Base-by-base conservation (phyloP, 2,888 invertebrate genomes). In the Cheilosia grossa region DNA sequence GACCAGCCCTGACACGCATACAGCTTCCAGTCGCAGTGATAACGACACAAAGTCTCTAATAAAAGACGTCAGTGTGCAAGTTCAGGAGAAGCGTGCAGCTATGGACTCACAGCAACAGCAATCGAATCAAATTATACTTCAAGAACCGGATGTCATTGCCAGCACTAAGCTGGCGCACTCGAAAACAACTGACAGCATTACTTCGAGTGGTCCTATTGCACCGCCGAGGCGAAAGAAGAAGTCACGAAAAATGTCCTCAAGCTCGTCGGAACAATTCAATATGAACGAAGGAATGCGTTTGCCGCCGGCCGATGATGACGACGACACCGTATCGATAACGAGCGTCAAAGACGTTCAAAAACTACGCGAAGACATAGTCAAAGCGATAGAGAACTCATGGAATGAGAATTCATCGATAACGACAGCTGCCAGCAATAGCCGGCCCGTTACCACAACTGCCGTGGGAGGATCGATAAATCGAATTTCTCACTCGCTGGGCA, bases 81-180 rank as follows among this genome's bases (percentile, higher is more conserved):
- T 63, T 4, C 81, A 85, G 42, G 85, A 81, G 0, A 85, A 67
- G 37, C 85, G 61, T 24, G 66, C 81, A 56, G 19, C 64, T 17
- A 80, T 75, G 80, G 81, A 81, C 15, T n/a, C 59, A 0, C 75
- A 80, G 17, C 66, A 75, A 37, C 44, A 54, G 40, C 81, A 85
- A 21, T 30, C 85, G 27, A 89, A 82, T 74, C 88, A 88, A 70
- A 89, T 92, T 27, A 90, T 91, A 56, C 87, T 92, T 24, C 92
- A 92, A 87, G 98, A 98, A 92, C 98, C 98, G 2, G 98, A 98
- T 92, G 97, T 98, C 89, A 97, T 98, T 88, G 97, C 97, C 78
- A 98, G 98, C 92, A 97, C 98, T 86, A 98, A 98, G 90, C 93
- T 95, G 75, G 91, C 92, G 86, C 91, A 92, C 87, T 91, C 92